Conservation (phyloP, 1,140 invertebrate species). For the Hetaerina americana region DNA sequence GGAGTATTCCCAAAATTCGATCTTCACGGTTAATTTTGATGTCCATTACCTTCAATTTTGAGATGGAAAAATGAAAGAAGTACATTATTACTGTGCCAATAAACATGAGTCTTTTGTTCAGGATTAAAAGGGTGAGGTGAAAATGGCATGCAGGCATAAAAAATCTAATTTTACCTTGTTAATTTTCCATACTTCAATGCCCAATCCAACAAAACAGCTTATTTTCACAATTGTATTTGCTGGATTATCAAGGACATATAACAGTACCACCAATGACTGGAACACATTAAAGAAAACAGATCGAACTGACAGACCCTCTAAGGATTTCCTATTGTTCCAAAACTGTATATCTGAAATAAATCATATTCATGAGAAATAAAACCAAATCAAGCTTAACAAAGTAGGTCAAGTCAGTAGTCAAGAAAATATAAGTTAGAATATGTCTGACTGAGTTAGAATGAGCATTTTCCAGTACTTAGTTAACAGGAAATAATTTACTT, state of each 20-base stretch:
- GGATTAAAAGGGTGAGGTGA: too few relatives aligned
- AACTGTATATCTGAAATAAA: slow-evolving; percentile 90
- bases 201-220: slow-evolving; percentile 80
- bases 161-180: slow-evolving; percentile 58
- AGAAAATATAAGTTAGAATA: neutral
- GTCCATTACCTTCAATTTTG: slow-evolving; percentile 56
- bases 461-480: too few relatives aligned
- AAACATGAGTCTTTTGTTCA: too few relatives aligned
- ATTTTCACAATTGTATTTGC: slow-evolving; percentile 92
- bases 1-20: slow-evolving; percentile 62
- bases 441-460: too few relatives aligned
- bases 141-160: neutral
- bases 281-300: slow-evolving; percentile 99
- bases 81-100: too few relatives aligned
- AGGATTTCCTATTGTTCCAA: slow-evolving; percentile 93
- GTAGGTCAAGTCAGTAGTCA: neutral
- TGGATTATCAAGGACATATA: slow-evolving; percentile 97
- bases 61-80: slow-evolving; percentile 12
- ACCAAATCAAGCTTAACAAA: too few relatives aligned
- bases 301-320: slow-evolving; percentile 93
- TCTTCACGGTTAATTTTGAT: slow-evolving; percentile 65
- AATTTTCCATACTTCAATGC: slow-evolving; percentile 99
- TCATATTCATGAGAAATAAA: too few relatives aligned
- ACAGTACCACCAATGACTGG: slow-evolving; percentile 84
- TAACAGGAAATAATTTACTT: too few relatives aligned